Evolutionary conservation across 1,140 invertebrate genomes (phyloP), one percentile per base, ranked within the genome.

Genomic region (Chelonus insularis): DNA sequence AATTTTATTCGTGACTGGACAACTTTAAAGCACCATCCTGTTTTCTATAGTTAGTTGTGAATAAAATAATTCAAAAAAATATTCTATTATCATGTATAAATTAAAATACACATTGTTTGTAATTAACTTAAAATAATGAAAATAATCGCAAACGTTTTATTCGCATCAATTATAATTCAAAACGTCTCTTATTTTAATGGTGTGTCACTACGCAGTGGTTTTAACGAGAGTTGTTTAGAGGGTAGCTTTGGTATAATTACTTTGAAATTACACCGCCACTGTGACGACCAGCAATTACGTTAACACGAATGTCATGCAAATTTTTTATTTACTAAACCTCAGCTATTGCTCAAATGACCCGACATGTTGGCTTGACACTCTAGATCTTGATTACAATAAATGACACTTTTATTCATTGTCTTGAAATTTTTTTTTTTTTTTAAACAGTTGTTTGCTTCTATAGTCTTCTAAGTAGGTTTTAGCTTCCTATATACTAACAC

Each of bases 141-240:
- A 8, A 45, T n/a, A 45, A 8, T 45, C 4, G 43, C 4, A 16
- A 45, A 7, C 43, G 16, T 8, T 45, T 8, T 16, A 29, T 3
- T 7, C 3, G 43, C 16, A 18, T 45, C 43, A 14, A 45, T 45
- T 45, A 45, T 45, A 45, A 45, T 45, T 45, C 16, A 41, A 12
- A 29, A 29, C 25, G 25, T 3, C 25, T 29, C 25, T 29, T 29
- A 18, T 5, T 45, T 45, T 4, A 5, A 8, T 8, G 14, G 1
- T 21, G 8, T 4, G 11, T 23, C 11, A 23, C 23, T 23, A 2
- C 4, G 43, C 21, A 60, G 67, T 70, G 72, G 67, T 72, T 77
- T 76, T 76, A 74, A 76, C 72, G 75, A 76, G 73, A 75, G 69
- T 75, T 75, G 74, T 77, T 79, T 74, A 64, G 66, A 37, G 66